Evolutionary conservation across 2,113 vertebrate genomes (phyloP).

Genomic region (Hippocampus guttulatus): DNA sequence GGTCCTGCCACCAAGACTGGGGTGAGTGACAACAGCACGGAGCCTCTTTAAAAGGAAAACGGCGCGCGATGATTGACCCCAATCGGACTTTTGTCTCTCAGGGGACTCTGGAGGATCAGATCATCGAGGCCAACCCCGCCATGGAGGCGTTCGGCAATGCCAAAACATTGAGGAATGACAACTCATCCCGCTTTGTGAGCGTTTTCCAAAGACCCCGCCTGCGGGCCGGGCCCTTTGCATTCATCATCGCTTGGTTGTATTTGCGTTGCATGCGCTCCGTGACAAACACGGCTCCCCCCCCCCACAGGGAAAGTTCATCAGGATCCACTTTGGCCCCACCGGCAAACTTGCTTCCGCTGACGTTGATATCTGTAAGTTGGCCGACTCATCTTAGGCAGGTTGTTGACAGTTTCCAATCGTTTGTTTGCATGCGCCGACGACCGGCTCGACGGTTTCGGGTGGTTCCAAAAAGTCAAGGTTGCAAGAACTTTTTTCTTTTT

Average conservation of each 20-base stretch:
- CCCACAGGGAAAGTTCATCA: constrained; percentile 88
- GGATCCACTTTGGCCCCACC: constrained; percentile 90
- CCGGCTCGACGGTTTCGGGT: too few species aligned
- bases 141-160: constrained; percentile 95
- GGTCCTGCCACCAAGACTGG: constrained; percentile 83
- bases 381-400: background rate
- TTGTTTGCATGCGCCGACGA: too few species aligned
- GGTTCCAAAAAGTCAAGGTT: too few species aligned
- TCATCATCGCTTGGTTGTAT: background rate
- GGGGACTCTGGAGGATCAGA: constrained; percentile 94
- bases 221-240: background rate
- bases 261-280: background rate
- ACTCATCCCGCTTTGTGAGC: constrained; percentile 93
- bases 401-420: too few species aligned
- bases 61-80: background rate
- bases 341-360: constrained; percentile 89
- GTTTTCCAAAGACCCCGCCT: background rate
- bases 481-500: too few species aligned
- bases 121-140: constrained; percentile 93
- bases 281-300: background rate
- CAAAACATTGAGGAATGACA: constrained; percentile 92
- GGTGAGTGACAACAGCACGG: constrained; percentile 72
- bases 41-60: background rate
- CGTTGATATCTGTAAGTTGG: constrained; percentile 89
- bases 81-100: constrained; percentile 32